Percentiles rank a stretch among this genome's conserved stretches.
phyloP scores from a whole-genome alignment of 2,888 invertebrate genomes.

The Alviniconcha strummeri region DNA sequence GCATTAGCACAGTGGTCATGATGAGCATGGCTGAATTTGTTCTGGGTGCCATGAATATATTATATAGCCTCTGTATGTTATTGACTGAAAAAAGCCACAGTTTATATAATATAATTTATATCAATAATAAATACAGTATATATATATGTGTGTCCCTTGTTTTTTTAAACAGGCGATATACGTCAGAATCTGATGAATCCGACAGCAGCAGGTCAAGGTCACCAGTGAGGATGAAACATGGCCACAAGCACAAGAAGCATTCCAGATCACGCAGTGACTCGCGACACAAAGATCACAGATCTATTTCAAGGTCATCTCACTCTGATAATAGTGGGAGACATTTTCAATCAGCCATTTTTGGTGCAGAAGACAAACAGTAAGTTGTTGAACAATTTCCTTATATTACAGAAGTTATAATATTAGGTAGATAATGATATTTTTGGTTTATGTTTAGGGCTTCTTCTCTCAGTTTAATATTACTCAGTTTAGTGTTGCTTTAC shows the following conservation, averaged over 20 bases:
- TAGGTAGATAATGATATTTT: too few relatives aligned
- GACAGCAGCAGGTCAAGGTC: conserved; percentile 45
- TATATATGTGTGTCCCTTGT: background rate
- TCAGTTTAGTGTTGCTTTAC: too few relatives aligned
- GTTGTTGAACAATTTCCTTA: background rate
- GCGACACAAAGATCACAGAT: conserved; percentile 35
- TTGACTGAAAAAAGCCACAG: too few relatives aligned
- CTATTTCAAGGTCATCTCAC: conserved; percentile 35
- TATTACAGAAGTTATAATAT: too few relatives aligned
- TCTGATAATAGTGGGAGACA: background rate
- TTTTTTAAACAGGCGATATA: background rate
- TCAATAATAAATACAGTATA: background rate
- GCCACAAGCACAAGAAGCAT: conserved; percentile 37
- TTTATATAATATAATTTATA: background rate
- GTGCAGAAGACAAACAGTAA: conserved; percentile 9
- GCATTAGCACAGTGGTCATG: too few relatives aligned
- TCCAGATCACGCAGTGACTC: conserved; percentile 40
- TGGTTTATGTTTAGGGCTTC: too few relatives aligned
- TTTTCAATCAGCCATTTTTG: background rate
- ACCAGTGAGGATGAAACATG: conserved; percentile 43
- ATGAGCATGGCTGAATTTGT: too few relatives aligned
- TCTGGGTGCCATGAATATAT: too few relatives aligned
- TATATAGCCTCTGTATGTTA: too few relatives aligned
- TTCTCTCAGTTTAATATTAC: too few relatives aligned
- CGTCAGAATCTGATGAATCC: conserved; percentile 35